Evolutionary conservation across 2,888 invertebrate species (phyloP).

Genomic region (Caenorhabditis japonica): DNA sequence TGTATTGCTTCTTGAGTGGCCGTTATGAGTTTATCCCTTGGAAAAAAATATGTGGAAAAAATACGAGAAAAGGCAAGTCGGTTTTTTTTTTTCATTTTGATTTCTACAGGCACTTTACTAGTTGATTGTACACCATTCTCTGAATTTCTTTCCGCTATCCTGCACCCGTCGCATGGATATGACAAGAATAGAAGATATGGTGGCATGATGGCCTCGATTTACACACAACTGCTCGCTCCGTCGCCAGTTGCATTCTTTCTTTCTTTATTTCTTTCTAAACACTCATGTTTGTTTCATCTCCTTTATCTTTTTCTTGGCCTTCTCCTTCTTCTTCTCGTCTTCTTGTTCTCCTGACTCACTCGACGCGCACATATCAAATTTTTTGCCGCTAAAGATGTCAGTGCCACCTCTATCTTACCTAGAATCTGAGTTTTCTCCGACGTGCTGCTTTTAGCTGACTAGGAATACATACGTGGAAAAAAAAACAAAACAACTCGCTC

Average conservation of each 20-base stretch:
- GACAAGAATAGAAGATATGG: conserved; percentile 41
- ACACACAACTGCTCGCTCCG: conserved; percentile 31
- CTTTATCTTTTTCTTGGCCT: conserved; percentile 7
- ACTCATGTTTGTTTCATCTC: conserved; percentile 38
- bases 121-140: conserved; percentile 41
- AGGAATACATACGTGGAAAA: conserved; percentile 37
- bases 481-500: neutral
- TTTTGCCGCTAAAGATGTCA: conserved; percentile 4
- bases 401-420: conserved; percentile 44
- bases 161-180: conserved; percentile 35
- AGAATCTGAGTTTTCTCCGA: conserved; percentile 29
- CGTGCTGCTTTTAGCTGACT: conserved; percentile 2
- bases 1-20: too few species aligned
- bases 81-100: too few species aligned
- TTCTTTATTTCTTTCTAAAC: conserved; percentile 26
- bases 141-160: conserved; percentile 44
- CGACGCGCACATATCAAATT: conserved; percentile 46
- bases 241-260: conserved; percentile 27
- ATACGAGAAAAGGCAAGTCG: too few species aligned
- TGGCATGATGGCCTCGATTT: conserved; percentile 13
- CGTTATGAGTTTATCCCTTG: too few species aligned
- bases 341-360: too few species aligned
- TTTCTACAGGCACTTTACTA: conserved; percentile 39
- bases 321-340: too few species aligned
- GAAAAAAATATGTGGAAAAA: too few species aligned